Evolutionary conservation across 2,888 invertebrate species (phyloP), one percentile per base, ranked within the genome.

Genomic region (Odontothrips loti): DNA sequence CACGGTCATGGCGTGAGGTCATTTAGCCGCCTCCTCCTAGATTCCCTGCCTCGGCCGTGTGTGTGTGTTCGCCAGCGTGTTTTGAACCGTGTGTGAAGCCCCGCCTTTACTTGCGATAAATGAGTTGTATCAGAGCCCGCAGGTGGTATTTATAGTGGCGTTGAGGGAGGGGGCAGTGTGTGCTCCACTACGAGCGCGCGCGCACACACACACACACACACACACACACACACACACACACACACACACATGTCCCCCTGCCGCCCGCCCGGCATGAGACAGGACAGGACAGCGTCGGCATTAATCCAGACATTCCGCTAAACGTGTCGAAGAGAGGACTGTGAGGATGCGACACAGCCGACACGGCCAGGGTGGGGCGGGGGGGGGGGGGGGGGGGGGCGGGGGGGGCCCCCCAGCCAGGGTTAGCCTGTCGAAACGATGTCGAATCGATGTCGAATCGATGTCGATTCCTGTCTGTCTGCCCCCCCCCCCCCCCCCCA

Each of bases 21-120:
- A n/a, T n/a, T n/a, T n/a, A n/a, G n/a, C n/a, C n/a, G n/a, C n/a
- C n/a, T n/a, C 34, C 2, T 43, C 34, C 34, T 43, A 43, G 34
- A 43, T 43, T 43, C 34, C 34, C 34, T 43, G 3, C 34, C 34
- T 12, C 20, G 6, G 6, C 15, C 51, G 6, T 51, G 51, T 51
- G 15, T 51, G 51, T 51, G 51, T 20, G 51, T 51, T 3, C 9
- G 48, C 12, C 10, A 11, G 51, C 10, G 51, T 51, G 51, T 51
- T 12, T 1, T 12, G 51, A 20, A 2, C 51, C 51, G 51, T 51
- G 51, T 51, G 51, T 51, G 51, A 17, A 12, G 51, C 51, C n/a
- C 17, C 68, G 68, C 68, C 68, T 75, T 75, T 27, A 75, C 68
- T 27, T 75, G 68, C 68, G 68, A 75, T 75, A 75, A 75, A 75